phyloP scores from a whole-genome alignment of 1,140 invertebrate species.

The Antheraea pernyi region DNA sequence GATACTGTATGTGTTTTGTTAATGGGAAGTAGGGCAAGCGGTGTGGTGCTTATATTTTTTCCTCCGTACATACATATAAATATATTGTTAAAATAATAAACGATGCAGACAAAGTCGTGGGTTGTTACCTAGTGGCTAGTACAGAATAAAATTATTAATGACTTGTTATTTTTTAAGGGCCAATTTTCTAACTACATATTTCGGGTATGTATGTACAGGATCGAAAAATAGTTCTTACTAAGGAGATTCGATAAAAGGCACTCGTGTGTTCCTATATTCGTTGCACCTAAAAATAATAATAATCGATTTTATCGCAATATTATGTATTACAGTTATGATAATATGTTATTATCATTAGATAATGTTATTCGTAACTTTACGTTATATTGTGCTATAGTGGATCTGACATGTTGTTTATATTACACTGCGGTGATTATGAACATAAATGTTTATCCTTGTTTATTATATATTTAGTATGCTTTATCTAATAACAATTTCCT shows the following conservation, averaged over 20 bases:
- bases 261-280: background rate
- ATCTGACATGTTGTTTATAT: background rate
- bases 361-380: background rate
- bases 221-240: too few relatives aligned
- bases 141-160: too few relatives aligned
- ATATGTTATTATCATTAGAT: background rate
- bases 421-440: background rate
- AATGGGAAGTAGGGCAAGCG: too few relatives aligned
- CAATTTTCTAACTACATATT: too few relatives aligned
- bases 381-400: background rate
- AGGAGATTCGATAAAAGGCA: background rate
- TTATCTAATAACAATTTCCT: background rate
- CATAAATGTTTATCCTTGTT: background rate
- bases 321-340: background rate
- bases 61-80: too few relatives aligned
- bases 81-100: too few relatives aligned
- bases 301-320: background rate
- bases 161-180: too few relatives aligned
- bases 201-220: too few relatives aligned
- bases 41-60: too few relatives aligned
- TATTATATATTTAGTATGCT: background rate
- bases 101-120: too few relatives aligned
- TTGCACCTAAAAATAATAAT: background rate
- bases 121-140: too few relatives aligned
- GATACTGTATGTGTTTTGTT: too few relatives aligned